Evolutionary conservation across 2,797 vertebrate genomes (phyloP), one percentile per base, ranked within the genome.

Genomic region (Knipowitschia caucasica): DNA sequence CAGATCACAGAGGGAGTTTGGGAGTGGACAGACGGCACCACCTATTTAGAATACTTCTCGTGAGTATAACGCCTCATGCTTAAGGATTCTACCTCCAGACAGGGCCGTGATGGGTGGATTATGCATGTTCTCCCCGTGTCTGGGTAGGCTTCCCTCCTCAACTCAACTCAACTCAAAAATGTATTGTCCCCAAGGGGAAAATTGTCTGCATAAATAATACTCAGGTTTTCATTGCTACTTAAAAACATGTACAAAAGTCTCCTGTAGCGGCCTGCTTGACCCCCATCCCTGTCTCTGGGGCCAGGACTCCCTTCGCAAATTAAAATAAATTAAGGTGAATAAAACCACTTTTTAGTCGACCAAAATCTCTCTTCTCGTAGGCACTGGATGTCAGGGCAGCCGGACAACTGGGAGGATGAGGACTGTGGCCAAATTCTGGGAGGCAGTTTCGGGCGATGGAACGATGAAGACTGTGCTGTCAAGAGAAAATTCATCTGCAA

Each of bases 401-500:
- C 91, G 14, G 90, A 92, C 52, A 81, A 91, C 78, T 89, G 62
- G 53, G 42, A 49, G 0, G 69, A 70, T 0, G 88, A 92, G 65
- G 67, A 92, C 68, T 92, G 91, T 45, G 89, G 65, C 3, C 80
- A 91, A 64, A 62, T 89, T 44, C 8, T 62, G 0, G 91, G 88
- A 23, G 1, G 2, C 1, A 67, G 6, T 35, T 8, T 1, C 1
- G 91, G 86, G 21, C 62, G 29, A 4, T 92, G 90, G 91, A 89
- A 89, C 1, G 91, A 92, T 25, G 89, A 90, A 33, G 44, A 65
- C 56, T 92, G 91, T 24, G 0, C 25, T 0, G 1, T 6, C 0
- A 2, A n/a, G 14, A 83, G 80, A 42, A 86, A 78, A 52, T 91
- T 80, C 20, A 90, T 92, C 72, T 92, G 91, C 83, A 91, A 91